Evolutionary conservation across 35 echinoderm and acorn worm species (phyloP).

Genomic region (Heliocidaris erythrogramma): DNA sequence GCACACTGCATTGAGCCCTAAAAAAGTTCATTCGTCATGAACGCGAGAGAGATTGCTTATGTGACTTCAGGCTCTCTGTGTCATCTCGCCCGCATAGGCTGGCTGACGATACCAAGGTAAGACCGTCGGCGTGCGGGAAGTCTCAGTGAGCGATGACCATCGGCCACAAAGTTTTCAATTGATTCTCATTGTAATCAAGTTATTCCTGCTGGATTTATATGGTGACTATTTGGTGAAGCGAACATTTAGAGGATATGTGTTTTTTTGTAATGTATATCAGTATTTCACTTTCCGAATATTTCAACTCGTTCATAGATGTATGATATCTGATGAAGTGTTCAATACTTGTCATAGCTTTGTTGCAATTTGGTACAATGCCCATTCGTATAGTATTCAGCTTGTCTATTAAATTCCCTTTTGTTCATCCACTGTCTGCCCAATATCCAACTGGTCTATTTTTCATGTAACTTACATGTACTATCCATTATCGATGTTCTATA

Average conservation of each 20-base stretch:
- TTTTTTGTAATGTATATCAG: background rate
- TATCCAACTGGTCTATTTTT: background rate
- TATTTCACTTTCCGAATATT: no score
- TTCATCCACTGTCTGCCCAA: background rate
- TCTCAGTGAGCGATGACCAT: background rate
- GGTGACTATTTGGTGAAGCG: background rate
- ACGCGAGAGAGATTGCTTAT: background rate
- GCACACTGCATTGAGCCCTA: background rate
- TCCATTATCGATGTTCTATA: background rate
- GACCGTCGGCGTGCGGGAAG: background rate
- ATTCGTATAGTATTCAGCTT: no score
- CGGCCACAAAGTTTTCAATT: background rate
- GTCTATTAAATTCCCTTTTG: no score
- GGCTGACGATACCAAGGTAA: background rate
- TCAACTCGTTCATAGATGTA: no score
- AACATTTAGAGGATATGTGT: background rate
- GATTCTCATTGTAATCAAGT: background rate
- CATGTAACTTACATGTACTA: background rate
- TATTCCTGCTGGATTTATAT: background rate
- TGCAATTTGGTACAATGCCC: no score
- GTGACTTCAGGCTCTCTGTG: background rate
- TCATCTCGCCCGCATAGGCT: background rate
- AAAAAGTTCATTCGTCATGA: background rate
- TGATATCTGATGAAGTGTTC: no score
- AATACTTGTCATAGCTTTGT: no score